phyloP scores from a whole-genome alignment of 1,140 invertebrate genomes.

The Gonatopus flavifemur region DNA sequence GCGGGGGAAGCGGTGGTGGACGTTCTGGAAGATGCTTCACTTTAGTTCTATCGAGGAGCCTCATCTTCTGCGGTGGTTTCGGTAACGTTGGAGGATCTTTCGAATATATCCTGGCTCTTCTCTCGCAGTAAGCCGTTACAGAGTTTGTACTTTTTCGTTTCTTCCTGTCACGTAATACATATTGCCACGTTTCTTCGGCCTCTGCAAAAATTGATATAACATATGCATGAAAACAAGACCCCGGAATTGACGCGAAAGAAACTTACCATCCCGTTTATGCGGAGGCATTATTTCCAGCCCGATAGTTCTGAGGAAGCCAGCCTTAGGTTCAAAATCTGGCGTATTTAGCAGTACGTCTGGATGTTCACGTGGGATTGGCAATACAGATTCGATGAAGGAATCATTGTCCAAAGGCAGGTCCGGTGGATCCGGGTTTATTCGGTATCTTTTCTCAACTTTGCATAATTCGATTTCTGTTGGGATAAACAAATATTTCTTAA shows the following conservation, averaged over 20 bases:
- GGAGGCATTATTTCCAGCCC: slow-evolving; percentile 54
- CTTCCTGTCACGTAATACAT: slow-evolving; percentile 53
- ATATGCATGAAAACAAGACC: slow-evolving; percentile 13
- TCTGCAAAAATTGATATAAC: slow-evolving; percentile 37
- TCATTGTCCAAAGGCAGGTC: slow-evolving; percentile 39
- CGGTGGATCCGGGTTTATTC: slow-evolving; percentile 46
- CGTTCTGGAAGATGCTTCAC: slow-evolving; percentile 38
- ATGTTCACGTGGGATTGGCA: slow-evolving; percentile 52
- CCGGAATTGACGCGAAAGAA: slow-evolving; percentile 1
- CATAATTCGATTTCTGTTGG: slow-evolving; percentile 43
- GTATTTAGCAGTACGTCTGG: slow-evolving; percentile 49
- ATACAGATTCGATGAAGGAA: slow-evolving; percentile 37
- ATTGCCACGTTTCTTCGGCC: slow-evolving; percentile 55
- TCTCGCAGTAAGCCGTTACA: slow-evolving; percentile 54
- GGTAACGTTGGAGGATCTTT: slow-evolving; percentile 43
- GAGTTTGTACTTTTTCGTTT: slow-evolving; percentile 51
- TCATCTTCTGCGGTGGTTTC: slow-evolving; percentile 45
- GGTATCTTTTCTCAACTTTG: slow-evolving; percentile 50
- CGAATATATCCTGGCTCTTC: slow-evolving; percentile 45
- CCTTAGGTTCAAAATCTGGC: slow-evolving; percentile 52
- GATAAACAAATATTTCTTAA: too few species aligned
- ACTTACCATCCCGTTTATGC: slow-evolving; percentile 48
- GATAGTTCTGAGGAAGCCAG: slow-evolving; percentile 49
- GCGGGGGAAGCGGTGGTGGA: slow-evolving; percentile 42
- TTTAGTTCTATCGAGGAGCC: slow-evolving; percentile 44